Base-by-base conservation (phyloP, 2,113 vertebrate species). In the Aphelocoma coerulescens region DNA sequence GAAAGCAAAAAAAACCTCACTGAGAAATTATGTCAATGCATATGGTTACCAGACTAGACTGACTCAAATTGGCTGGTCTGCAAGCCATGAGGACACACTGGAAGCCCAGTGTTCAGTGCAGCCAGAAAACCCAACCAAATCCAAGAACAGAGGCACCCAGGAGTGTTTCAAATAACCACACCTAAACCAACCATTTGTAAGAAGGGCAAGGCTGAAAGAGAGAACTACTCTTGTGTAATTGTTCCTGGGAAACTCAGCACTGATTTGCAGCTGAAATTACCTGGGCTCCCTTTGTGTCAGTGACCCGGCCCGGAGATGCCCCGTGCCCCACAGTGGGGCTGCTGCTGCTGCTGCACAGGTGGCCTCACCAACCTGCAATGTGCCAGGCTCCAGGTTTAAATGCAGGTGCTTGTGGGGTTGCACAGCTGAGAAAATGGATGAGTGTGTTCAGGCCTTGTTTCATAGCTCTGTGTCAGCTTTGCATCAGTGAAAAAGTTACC, bases 241-340 rank as follows among this genome's bases (percentile, higher is more conserved):
- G 6, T 16, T 87, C 41, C 46, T 44, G 28, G 35, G 21, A 57
- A 77, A 24, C 39, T 49, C 13, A 1, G 62, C 4, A 2, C 26
- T 9, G 26, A 67, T 44, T 16, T 35, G 19, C 10, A 79, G 52
- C 37, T 48, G 5, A 30, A 89, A 79, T 54, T 30, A 10, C 21
- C 37, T 5, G 4, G 11, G 12, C 3, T 66, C 26, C 22, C 51
- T 57, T 43, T 0, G 0, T 17, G 23, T 10, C 30, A 24, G 13
- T 8, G 19, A 10, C 68, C 23, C 0, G 2, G 33, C 24, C 35
- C 18, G 28, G 55, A 49, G 55, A 49, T 3, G 4, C 6, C 22
- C 52, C 2, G 1, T n/a, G 65, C 43, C 33, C 22, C 2, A 3
- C 13, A 1, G 44, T 1, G 0, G 16, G 43, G 32, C 23, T n/a